Percentiles rank a stretch among this genome's conserved stretches.
These are phyloP conservation scores for Whitmania pigra DNA, from an alignment of 1,140 invertebrate genomes.

Conservation along the genomic window DNA sequence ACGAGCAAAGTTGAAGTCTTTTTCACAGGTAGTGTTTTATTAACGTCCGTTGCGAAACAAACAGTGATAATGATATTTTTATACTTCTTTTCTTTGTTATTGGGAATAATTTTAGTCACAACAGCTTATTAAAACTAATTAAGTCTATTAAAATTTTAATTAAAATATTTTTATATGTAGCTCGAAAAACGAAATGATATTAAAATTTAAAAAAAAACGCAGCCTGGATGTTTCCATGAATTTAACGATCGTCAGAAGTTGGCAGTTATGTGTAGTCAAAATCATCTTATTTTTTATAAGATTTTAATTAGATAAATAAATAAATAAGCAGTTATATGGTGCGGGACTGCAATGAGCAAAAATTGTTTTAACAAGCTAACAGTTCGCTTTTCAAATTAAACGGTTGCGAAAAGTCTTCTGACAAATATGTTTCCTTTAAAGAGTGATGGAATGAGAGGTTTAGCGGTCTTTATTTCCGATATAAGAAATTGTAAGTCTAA, in stretches of 20 bases:
- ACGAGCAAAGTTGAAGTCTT: no score
- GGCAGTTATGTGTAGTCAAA: background rate
- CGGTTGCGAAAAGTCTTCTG: background rate
- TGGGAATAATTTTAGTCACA: background rate
- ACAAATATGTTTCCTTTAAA: slow-evolving; percentile 84
- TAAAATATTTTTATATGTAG: background rate
- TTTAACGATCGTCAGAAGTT: background rate
- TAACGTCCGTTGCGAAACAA: no score
- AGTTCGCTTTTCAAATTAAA: background rate
- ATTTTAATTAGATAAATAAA: background rate
- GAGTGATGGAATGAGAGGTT: slow-evolving; percentile 99
- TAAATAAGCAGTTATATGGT: no score
- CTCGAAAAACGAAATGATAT: background rate
- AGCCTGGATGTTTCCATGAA: background rate
- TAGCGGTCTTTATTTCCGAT: slow-evolving; percentile 99
- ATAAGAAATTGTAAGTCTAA: slow-evolving; percentile 85
- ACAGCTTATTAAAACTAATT: background rate
- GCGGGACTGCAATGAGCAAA: no score
- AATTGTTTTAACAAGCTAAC: background rate
- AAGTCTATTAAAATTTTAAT: no score
- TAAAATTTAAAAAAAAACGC: slow-evolving; percentile 11
- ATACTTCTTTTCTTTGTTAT: background rate
- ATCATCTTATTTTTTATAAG: background rate
- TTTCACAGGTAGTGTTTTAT: no score
- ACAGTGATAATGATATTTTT: background rate